Conservation (phyloP, 2,888 invertebrate genomes). For the Parochlus steinenii region DNA sequence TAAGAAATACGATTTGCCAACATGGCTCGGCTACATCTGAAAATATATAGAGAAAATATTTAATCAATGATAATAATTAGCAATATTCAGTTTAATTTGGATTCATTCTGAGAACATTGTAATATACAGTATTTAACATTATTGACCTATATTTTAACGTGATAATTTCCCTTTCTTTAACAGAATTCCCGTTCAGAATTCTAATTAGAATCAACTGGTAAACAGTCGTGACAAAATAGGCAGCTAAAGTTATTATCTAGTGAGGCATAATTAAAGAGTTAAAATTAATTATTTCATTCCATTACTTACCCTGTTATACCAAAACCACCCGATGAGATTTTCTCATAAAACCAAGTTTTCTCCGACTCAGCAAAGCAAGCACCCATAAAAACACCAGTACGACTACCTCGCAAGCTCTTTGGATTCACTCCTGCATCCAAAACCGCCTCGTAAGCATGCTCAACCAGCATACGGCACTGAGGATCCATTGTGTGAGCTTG, state of each 20-base stretch:
- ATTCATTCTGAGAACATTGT: too few relatives aligned
- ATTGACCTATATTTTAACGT: too few relatives aligned
- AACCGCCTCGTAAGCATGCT: slow-evolving; percentile 60
- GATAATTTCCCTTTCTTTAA: too few relatives aligned
- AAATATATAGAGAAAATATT: too few relatives aligned
- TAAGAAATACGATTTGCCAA: slow-evolving; percentile 82
- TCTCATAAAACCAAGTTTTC: slow-evolving; percentile 51
- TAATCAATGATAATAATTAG: too few relatives aligned
- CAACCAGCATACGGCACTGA: slow-evolving; percentile 59
- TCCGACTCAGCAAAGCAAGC: slow-evolving; percentile 55
- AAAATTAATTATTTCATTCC: slow-evolving; percentile 3
- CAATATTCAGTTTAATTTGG: too few relatives aligned
- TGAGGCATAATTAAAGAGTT: background rate
- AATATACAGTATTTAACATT: too few relatives aligned
- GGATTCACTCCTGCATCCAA: slow-evolving; percentile 61
- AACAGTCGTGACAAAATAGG: too few relatives aligned
- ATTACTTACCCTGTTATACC: slow-evolving; percentile 26
- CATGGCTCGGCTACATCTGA: slow-evolving; percentile 77
- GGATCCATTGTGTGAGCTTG: slow-evolving; percentile 65
- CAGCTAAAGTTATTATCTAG: too few relatives aligned
- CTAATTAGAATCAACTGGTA: too few relatives aligned
- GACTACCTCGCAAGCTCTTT: slow-evolving; percentile 41
- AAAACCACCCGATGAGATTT: slow-evolving; percentile 35
- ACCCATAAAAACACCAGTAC: slow-evolving; percentile 59
- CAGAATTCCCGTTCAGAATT: too few relatives aligned